Base-by-base conservation (phyloP, 2,888 invertebrate genomes). In the Watsonalla binaria region DNA sequence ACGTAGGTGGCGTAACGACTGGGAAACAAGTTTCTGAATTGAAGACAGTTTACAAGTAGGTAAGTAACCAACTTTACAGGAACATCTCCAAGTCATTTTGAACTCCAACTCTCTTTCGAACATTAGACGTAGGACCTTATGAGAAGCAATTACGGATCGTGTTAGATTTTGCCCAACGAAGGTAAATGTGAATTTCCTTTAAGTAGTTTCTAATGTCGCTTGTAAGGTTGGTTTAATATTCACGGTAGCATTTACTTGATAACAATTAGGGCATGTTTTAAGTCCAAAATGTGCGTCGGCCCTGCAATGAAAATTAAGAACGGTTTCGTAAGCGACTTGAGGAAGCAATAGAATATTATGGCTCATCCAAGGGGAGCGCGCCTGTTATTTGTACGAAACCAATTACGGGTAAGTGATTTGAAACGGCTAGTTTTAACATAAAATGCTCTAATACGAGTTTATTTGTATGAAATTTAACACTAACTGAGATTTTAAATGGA, bases 21-120 rank as follows among this genome's bases (percentile, higher is more conserved):
- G 56, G 61, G 51, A 66, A 74, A 75, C 70, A 70, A 72, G 70
- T 72, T 74, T 63, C 58, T 56, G 64, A 68, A 72, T 69, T 71
- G 63, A 68, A 73, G 68, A 64, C 66, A 70, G 68, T 73, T 73
- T 65, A 62, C 65, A 65, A 72, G 70, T 70, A 65, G 60, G 63
- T 56, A 62, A 68, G 49, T 62, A 66, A 68, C 67, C 65, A 73
- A 68, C 61, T 70, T 61, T 60, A 65, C 68, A 66, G 69, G 66
- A 69, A 73, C 66, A 66, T 74, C 76, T 63, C 65, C 56, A 77
- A 79, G 78, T 74, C 69, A 74, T 74, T 63, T 70, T 66, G 66
- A 77, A 75, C 72, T 72, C 59, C 35, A 62, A 64, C 66, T 68
- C 63, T 62, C 64, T 66, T 68, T 61, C 64, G 62, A 52, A 53